phyloP scores from a whole-genome alignment of 2,888 invertebrate species.

The Apocheima hispidaria region DNA sequence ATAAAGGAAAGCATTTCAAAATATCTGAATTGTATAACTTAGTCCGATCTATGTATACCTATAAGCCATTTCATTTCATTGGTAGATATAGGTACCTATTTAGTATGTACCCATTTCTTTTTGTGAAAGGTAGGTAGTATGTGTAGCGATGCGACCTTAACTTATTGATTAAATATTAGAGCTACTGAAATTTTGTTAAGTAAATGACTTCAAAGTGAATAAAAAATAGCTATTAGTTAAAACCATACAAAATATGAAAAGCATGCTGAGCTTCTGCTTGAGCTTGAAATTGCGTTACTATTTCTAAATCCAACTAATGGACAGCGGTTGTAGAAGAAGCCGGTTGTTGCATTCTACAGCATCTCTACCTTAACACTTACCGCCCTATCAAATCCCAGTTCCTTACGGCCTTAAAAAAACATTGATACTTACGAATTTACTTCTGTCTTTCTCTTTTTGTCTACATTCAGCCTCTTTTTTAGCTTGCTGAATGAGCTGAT shows the following conservation, averaged over 20 bases:
- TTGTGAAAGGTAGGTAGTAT: constrained; percentile 3
- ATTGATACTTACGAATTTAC: constrained; percentile 85
- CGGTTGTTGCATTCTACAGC: constrained; percentile 70
- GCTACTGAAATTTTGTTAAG: constrained; percentile 31
- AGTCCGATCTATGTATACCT: neutral
- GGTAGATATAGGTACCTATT: neutral
- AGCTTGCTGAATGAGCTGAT: constrained; percentile 87
- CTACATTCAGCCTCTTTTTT: constrained; percentile 86
- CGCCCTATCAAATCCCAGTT: constrained; percentile 80
- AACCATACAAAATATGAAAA: constrained; percentile 46
- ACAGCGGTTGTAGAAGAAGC: constrained; percentile 72
- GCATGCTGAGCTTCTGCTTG: constrained; percentile 53
- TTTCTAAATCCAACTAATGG: constrained; percentile 40
- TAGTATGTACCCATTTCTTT: neutral
- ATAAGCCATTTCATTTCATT: neutral
- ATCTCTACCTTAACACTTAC: constrained; percentile 77
- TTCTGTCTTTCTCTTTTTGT: constrained; percentile 86
- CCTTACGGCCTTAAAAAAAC: constrained; percentile 80
- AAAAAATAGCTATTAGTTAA: constrained; percentile 38
- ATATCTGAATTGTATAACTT: neutral
- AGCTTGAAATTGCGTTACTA: constrained; percentile 10
- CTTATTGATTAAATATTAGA: constrained; percentile 35
- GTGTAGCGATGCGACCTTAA: constrained; percentile 23
- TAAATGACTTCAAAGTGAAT: constrained; percentile 42
- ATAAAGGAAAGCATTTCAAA: neutral